Evolutionary conservation across 2,797 vertebrate species (phyloP).

Genomic region (Pipistrellus nathusii): DNA sequence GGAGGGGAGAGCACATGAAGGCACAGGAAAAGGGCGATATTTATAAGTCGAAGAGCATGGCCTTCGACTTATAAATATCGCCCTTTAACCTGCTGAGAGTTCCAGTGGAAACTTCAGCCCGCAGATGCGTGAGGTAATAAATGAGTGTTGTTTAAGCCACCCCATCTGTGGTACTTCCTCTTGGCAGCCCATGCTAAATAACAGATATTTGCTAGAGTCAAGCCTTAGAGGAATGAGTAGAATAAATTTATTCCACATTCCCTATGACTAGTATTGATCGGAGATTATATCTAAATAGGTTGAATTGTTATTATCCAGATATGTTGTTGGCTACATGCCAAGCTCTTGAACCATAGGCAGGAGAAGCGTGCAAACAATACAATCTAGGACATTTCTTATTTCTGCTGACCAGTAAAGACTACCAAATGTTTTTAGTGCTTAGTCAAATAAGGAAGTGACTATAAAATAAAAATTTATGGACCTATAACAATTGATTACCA

Average conservation of each 20-base stretch:
- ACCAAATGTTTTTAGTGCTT: constrained; percentile 17
- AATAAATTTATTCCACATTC: background rate
- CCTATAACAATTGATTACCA: constrained; percentile 48
- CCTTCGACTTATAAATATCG: too few species aligned
- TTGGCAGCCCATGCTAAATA: background rate
- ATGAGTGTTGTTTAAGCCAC: background rate
- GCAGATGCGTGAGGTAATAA: background rate
- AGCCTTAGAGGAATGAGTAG: background rate
- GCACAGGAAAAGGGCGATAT: background rate
- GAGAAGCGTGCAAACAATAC: background rate
- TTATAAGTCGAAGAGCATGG: background rate
- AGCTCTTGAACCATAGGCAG: background rate
- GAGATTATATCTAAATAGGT: background rate
- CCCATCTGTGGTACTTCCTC: background rate
- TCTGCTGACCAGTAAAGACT: background rate
- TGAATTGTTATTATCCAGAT: background rate
- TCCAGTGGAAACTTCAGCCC: background rate
- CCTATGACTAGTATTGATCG: background rate
- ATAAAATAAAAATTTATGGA: constrained; percentile 44
- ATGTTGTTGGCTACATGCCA: background rate
- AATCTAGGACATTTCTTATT: constrained; percentile 41
- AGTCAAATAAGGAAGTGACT: constrained; percentile 37
- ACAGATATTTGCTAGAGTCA: constrained; percentile 3
- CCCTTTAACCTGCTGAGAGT: background rate
- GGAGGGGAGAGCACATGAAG: background rate